phyloP scores from a whole-genome alignment of 2,888 invertebrate species.

The Leptarthrus brevirostris region DNA sequence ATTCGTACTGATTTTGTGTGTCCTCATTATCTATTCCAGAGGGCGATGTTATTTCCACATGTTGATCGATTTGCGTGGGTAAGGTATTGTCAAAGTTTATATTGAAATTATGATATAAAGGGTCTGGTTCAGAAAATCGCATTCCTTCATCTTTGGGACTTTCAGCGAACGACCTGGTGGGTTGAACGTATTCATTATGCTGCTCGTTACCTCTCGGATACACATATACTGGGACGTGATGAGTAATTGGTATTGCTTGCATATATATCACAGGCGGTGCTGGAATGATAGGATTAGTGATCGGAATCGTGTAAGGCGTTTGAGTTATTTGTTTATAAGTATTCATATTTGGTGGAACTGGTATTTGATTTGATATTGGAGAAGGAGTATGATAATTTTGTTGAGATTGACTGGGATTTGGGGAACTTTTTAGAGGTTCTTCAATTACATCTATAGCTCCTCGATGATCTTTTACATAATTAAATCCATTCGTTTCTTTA shows the following conservation, averaged over 20 bases:
- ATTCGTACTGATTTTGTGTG: slow-evolving; percentile 40
- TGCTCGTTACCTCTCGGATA: slow-evolving; percentile 56
- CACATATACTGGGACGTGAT: slow-evolving; percentile 58
- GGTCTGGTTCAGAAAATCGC: slow-evolving; percentile 69
- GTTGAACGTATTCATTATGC: slow-evolving; percentile 26
- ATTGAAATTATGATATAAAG: slow-evolving; percentile 62
- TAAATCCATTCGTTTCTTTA: neutral
- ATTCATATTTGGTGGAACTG: slow-evolving; percentile 46
- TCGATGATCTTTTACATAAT: slow-evolving; percentile 51
- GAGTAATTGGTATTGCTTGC: slow-evolving; percentile 51
- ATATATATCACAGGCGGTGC: slow-evolving; percentile 53
- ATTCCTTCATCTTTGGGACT: slow-evolving; percentile 62
- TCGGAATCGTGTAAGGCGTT: slow-evolving; percentile 31
- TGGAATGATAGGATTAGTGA: slow-evolving; percentile 56
- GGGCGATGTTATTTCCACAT: slow-evolving; percentile 23
- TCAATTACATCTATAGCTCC: slow-evolving; percentile 59
- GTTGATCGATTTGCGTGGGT: neutral
- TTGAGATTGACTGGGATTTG: neutral
- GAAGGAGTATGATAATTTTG: slow-evolving; percentile 44
- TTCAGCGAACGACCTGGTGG: slow-evolving; percentile 58
- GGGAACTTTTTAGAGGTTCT: slow-evolving; percentile 60
- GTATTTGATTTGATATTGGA: slow-evolving; percentile 51
- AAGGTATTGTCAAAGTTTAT: neutral
- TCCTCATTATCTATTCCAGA: neutral
- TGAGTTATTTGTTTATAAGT: slow-evolving; percentile 30